phyloP scores from a whole-genome alignment of 2,888 invertebrate genomes.

The Tryphoninae sp. region DNA sequence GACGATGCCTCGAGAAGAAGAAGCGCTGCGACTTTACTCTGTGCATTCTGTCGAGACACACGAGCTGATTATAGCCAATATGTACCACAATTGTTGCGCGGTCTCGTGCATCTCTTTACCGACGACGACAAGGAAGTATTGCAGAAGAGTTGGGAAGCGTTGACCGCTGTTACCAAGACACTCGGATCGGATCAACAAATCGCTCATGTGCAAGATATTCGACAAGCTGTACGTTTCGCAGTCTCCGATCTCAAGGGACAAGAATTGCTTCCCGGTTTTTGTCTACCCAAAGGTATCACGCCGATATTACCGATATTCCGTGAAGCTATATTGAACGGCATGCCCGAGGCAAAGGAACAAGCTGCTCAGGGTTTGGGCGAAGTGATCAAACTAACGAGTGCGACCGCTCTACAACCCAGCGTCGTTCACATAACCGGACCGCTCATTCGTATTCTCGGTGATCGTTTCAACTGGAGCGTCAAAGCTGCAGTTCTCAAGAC shows the following conservation, averaged over 20 bases:
- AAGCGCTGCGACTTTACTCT: constrained; percentile 93
- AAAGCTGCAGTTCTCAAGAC: constrained; percentile 98
- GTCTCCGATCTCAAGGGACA: constrained; percentile 91
- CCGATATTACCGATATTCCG: constrained; percentile 97
- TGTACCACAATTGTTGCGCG: constrained; percentile 93
- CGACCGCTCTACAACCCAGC: constrained; percentile 95
- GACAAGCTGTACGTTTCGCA: constrained; percentile 96
- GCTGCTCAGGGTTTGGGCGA: constrained; percentile 94
- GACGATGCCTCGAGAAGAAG: constrained; percentile 86
- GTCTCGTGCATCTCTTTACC: constrained; percentile 92
- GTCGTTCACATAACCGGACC: constrained; percentile 99
- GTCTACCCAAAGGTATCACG: constrained; percentile 95
- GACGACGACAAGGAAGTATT: constrained; percentile 91
- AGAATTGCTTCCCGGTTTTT: constrained; percentile 94
- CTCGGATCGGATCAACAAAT: constrained; percentile 93
- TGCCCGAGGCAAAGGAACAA: constrained; percentile 97
- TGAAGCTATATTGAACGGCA: constrained; percentile 97
- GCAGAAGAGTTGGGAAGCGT: constrained; percentile 94
- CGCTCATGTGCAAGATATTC: constrained; percentile 92
- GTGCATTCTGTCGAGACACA: constrained; percentile 94
- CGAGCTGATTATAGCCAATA: constrained; percentile 94
- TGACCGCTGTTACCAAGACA: constrained; percentile 94
- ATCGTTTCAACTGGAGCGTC: constrained; percentile 95
- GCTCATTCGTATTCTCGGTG: constrained; percentile 97
- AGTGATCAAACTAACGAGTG: constrained; percentile 91